These are phyloP conservation scores for Panthera leo DNA, from an alignment of 2,113 vertebrate genomes.

Conservation along the genomic window DNA sequence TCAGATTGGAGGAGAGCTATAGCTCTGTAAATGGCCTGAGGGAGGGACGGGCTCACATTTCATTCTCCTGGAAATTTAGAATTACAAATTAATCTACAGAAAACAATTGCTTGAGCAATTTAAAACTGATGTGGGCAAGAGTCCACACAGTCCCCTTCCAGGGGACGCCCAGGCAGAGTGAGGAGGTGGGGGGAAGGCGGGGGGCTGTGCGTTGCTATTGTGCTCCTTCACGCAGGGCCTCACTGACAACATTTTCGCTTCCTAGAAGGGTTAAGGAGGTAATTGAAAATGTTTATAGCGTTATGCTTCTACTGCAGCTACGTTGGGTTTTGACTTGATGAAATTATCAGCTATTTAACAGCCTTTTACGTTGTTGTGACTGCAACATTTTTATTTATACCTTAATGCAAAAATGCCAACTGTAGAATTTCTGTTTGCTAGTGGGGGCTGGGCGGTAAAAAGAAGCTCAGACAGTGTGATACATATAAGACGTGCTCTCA, in stretches of 20 bases:
- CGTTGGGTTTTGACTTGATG: conserved; percentile 49
- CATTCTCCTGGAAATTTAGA: conserved; percentile 74
- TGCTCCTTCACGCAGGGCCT: not conserved
- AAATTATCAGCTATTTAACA: conserved; percentile 80
- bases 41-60: conserved; percentile 74
- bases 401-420: conserved; percentile 56
- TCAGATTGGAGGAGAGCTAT: conserved; percentile 69
- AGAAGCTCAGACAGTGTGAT: not conserved
- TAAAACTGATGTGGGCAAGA: conserved; percentile 65
- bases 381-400: conserved; percentile 71
- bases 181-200: not conserved
- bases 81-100: conserved; percentile 84
- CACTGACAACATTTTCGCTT: not conserved
- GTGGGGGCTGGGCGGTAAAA: not conserved
- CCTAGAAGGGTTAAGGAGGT: conserved; percentile 69
- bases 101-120: conserved; percentile 81
- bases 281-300: conserved; percentile 73
- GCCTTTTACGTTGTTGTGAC: conserved; percentile 70
- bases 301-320: conserved; percentile 50
- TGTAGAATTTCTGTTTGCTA: not conserved
- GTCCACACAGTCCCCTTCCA: not conserved
- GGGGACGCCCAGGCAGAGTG: not conserved
- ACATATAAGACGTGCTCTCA: not conserved
- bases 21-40: conserved; percentile 67
- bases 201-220: rapidly evolving